Evolutionary conservation across 2,113 vertebrate genomes (phyloP), one percentile per base, ranked within the genome.

Genomic region (Scomber scombrus): DNA sequence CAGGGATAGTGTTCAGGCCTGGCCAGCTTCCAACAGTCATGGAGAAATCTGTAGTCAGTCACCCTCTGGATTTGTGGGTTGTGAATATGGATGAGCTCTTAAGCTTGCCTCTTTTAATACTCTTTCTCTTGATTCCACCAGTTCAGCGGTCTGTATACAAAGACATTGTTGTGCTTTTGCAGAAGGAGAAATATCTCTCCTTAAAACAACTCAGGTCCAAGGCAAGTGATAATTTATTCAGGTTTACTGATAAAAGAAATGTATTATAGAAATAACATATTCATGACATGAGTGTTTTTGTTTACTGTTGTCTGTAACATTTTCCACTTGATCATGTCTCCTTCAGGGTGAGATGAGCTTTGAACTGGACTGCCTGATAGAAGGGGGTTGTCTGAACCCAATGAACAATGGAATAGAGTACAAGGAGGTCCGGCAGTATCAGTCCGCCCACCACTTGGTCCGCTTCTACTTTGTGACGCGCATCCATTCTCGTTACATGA

Each of bases 391-490:
- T 47, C 81, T 93, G 0, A 23, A 8, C 2, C 1, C 3, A 0
- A 84, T 95, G 91, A 82, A 83, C 66, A 95, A 95, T 0, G 95
- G 96, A 1, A 95, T 90, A 0, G 80, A 73, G 3, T 97, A 96
- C 82, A 87, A 85, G 0, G 96, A 97, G 85, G 95, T 96, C 40
- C 94, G 96, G 0, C 96, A 97, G 88, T 97, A 93, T 83, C 92
- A 90, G 62, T 94, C 94, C 0, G 77, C 78, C 72, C 95, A 96
- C 84, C 96, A 97, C 75, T 91, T 97, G 31, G 89, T 97, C 47
- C 94, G 95, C 23, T 97, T 97, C 88, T 97, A 97, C 85, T 97
- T 97, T 62, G 73, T 97, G 21, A 97, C 96, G 0, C 89, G 93
- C 0, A 78, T 96, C 63, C 97, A 95, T 87, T 97, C 96, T 0